A percentile compares a stretch with the other conserved stretches of the same genome.
These are phyloP conservation scores for Acyrthosiphon pisum DNA, from an alignment of 1,140 invertebrate genomes.

Conservation along the genomic window DNA sequence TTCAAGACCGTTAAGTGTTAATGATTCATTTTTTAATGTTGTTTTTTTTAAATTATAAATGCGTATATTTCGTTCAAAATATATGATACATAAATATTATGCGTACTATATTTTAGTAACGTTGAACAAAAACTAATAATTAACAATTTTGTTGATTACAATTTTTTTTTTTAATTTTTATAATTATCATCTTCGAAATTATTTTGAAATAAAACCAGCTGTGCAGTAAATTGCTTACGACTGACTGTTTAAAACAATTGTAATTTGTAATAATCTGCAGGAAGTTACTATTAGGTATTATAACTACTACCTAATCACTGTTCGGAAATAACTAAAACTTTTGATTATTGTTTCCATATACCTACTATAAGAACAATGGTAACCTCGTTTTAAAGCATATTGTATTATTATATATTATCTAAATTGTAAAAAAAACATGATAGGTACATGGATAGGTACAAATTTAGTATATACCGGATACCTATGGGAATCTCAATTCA, in stretches of 20 bases:
- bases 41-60: not conserved
- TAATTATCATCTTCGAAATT: not conserved
- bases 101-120: not conserved
- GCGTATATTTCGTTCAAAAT: not conserved
- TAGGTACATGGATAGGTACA: not conserved
- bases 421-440: not conserved
- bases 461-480: not conserved
- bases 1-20: not conserved
- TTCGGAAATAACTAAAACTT: not conserved
- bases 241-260: not conserved
- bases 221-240: not conserved
- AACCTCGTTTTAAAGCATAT: not conserved
- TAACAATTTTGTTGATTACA: not conserved
- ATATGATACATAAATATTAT: not conserved
- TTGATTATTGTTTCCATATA: not conserved
- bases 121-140: not conserved
- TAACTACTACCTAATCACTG: not conserved
- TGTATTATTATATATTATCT: not conserved
- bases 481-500: not conserved
- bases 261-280: not conserved
- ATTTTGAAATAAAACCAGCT: not conserved
- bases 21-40: not conserved
- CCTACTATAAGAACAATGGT: not conserved
- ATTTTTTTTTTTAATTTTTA: not conserved
- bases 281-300: not conserved